Evolutionary conservation across 2,113 vertebrate species (phyloP).

Genomic region (Argyrosomus japonicus): DNA sequence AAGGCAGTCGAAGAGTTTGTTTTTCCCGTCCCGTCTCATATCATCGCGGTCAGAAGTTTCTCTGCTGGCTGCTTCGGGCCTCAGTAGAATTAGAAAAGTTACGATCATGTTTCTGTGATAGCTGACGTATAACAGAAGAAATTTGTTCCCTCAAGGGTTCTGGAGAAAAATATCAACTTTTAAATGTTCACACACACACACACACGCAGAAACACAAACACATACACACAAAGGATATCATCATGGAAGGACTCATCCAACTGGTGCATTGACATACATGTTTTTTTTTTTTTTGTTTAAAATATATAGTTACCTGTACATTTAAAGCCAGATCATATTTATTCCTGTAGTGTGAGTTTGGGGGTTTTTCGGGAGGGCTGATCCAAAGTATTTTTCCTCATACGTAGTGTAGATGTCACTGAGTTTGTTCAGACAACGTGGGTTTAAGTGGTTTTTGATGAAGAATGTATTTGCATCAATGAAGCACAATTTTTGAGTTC

Average conservation of each 20-base stretch:
- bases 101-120: conserved; percentile 35
- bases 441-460: conserved; percentile 61
- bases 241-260: conserved; percentile 45
- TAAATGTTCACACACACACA: conserved; percentile 8
- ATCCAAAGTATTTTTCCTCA: conserved; percentile 78
- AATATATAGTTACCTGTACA: conserved; percentile 75
- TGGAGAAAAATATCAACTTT: conserved; percentile 15
- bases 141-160: conserved; percentile 1
- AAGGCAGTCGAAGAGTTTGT: conserved; percentile 14
- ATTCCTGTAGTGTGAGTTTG: conserved; percentile 75
- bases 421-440: conserved; percentile 53
- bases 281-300: conserved; percentile 47
- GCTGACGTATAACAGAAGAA: conserved; percentile 6
- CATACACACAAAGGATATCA: conserved; percentile 11
- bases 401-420: conserved; percentile 68
- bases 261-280: conserved; percentile 72
- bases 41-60: conserved; percentile 38
- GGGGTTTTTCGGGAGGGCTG: conserved; percentile 49
- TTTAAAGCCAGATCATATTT: conserved; percentile 81
- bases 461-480: conserved; percentile 82
- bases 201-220: conserved; percentile 26
- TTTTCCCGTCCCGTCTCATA: conserved; percentile 36
- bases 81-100: conserved; percentile 39
- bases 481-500: conserved; percentile 83
- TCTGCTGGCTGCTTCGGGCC: conserved; percentile 49